Conservation (phyloP, 2,113 vertebrate genomes). For the Alaudala cheleensis region DNA sequence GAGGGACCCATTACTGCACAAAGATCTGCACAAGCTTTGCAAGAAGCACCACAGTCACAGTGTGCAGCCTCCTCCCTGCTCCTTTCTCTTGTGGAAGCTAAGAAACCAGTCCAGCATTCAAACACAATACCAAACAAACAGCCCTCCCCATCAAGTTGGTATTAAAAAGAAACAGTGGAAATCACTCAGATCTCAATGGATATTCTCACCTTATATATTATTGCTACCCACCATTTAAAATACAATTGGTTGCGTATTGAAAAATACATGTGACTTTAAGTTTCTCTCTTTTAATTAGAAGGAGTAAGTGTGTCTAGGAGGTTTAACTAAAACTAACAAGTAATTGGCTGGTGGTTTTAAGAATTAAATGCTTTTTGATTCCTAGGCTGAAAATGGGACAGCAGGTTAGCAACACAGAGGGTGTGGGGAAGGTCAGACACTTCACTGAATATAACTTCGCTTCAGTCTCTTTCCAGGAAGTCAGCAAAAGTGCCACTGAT, state of each 20-base stretch:
- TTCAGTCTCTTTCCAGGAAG: background rate
- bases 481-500: background rate
- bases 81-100: background rate
- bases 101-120: background rate
- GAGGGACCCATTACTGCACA: background rate
- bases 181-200: background rate
- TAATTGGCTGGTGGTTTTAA: background rate
- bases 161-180: background rate
- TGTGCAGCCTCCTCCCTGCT: fast-evolving
- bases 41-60: background rate
- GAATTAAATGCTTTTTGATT: background rate
- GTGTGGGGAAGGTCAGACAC: background rate
- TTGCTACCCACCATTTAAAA: background rate
- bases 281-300: background rate
- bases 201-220: background rate
- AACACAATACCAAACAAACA: background rate
- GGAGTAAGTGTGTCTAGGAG: background rate
- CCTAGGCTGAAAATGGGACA: background rate
- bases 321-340: conserved; percentile 2
- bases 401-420: background rate
- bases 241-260: background rate
- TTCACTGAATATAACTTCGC: background rate
- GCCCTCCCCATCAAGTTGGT: background rate
- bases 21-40: background rate
- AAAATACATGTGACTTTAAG: background rate